These are phyloP conservation scores for Neosilurus mollespiculum DNA, from an alignment of 2,797 vertebrate genomes.

Conservation along the genomic window DNA sequence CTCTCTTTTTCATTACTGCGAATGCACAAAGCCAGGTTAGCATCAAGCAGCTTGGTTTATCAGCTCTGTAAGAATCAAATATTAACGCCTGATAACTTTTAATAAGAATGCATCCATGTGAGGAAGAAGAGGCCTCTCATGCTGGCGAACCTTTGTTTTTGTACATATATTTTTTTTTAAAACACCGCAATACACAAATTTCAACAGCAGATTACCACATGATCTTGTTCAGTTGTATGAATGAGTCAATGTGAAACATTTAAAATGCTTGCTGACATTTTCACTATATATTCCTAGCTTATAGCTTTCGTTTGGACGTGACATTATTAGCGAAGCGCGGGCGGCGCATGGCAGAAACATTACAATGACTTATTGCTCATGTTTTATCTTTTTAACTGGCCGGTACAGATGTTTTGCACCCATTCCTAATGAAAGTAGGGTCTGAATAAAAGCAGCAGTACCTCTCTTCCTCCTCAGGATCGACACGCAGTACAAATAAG, in stretches of 20 bases:
- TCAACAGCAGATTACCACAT: neutral
- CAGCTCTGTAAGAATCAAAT: constrained; percentile 1
- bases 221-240: neutral
- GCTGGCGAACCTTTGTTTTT: constrained; percentile 11
- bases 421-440: neutral
- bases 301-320: constrained; percentile 25
- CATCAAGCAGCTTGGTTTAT: constrained; percentile 14
- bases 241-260: constrained; percentile 13
- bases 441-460: constrained; percentile 6
- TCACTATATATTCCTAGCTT: constrained; percentile 20
- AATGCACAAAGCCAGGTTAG: constrained; percentile 20
- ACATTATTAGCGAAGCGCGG: constrained; percentile 18
- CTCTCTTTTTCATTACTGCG: neutral
- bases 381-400: constrained; percentile 11
- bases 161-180: neutral
- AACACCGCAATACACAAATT: constrained; percentile 21
- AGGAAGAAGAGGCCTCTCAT: constrained; percentile 19
- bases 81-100: neutral
- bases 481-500: neutral
- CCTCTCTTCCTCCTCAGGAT: constrained; percentile 12
- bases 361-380: constrained; percentile 49
- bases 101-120: constrained; percentile 9
- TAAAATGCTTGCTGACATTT: constrained; percentile 4
- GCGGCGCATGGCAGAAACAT: neutral
- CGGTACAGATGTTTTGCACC: neutral